phyloP scores from a whole-genome alignment of 2,888 invertebrate genomes.

The Psylliodes chrysocephalus region DNA sequence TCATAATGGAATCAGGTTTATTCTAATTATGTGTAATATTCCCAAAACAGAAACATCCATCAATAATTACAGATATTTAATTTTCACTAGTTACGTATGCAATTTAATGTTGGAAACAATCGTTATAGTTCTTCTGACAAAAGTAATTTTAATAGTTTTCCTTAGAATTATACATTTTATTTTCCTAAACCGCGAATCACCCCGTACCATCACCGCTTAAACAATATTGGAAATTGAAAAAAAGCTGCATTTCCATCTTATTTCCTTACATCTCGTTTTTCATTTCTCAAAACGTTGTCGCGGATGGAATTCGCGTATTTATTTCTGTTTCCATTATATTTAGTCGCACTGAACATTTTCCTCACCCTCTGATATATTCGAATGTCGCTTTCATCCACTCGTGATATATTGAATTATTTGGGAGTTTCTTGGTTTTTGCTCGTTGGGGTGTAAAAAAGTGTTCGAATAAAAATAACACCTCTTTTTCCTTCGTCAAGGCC shows the following conservation, averaged over 20 bases:
- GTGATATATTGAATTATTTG: constrained; percentile 23
- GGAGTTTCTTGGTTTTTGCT: constrained; percentile 11
- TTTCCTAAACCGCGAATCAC: neutral
- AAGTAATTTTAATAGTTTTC: too few species aligned
- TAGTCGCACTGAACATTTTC: constrained; percentile 18
- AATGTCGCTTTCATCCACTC: constrained; percentile 12
- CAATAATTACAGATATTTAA: too few species aligned
- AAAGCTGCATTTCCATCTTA: constrained; percentile 23
- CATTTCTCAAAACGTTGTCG: constrained; percentile 22
- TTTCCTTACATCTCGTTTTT: constrained; percentile 19
- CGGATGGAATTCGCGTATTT: constrained; percentile 15
- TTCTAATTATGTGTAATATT: too few species aligned
- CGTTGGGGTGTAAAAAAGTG: neutral
- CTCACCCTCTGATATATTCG: constrained; percentile 3
- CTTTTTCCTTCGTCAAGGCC: constrained; percentile 1
- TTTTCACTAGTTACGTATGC: too few species aligned
- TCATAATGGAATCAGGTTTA: too few species aligned
- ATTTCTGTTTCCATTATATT: constrained; percentile 26
- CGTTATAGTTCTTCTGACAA: too few species aligned
- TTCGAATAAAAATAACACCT: constrained; percentile 9
- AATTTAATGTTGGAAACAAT: too few species aligned
- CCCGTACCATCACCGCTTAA: neutral
- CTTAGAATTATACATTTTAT: too few species aligned
- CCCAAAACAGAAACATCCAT: too few species aligned
- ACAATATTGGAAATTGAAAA: constrained; percentile 10